Evolutionary conservation across 1,140 invertebrate species (phyloP), one percentile per base, ranked within the genome.

Genomic region (Odontomachus brunneus): DNA sequence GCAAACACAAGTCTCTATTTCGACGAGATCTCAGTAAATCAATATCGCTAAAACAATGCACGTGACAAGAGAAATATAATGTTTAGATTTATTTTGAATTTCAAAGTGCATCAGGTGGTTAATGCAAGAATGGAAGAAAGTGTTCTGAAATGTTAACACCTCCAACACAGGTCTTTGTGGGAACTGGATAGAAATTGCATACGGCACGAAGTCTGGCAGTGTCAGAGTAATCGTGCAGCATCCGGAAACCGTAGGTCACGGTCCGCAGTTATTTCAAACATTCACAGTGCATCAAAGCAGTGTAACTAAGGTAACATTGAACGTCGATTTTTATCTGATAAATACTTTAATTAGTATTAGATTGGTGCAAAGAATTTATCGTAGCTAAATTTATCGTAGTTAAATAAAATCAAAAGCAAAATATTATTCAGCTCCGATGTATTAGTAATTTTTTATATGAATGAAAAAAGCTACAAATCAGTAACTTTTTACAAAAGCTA

Each of bases 171-270:
- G 97, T 95, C 95, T 99, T 49, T 98, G 98, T 94, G 98, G 98
- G 33, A 99, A 99, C 94, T 99, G 98, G 98, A 99, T 99, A 90
- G 99, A 99, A 95, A 99, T 99, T 89, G 99, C 99, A 0, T 99
- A 99, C 94, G 99, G 99, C 9, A 99, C 99, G 11, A 97, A 97
- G 91, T 98, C 97, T 19, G 99, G 99, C 17, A 98, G 97, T 19
- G 98, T 99, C 0, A 95, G 98, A 69, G 98, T 99, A 0, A 99
- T 99, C 81, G 99, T 99, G 0, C 99, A 99, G 90, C 99, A 99
- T 95, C 99, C 99, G 2, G 99, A 99, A 94, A 99, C 99, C 0
- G 98, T 99, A 12, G 99, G 99, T 0, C 98, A 99, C 94, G 98
- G 98, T 5, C 99, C 99, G 19, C 98, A 99, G 93, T 94, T 99